A percentile compares a stretch with the other conserved stretches of the same genome.
Evolutionary conservation across 1,140 invertebrate species (phyloP).

Genomic region (Drosophila nigrodunni): DNA sequence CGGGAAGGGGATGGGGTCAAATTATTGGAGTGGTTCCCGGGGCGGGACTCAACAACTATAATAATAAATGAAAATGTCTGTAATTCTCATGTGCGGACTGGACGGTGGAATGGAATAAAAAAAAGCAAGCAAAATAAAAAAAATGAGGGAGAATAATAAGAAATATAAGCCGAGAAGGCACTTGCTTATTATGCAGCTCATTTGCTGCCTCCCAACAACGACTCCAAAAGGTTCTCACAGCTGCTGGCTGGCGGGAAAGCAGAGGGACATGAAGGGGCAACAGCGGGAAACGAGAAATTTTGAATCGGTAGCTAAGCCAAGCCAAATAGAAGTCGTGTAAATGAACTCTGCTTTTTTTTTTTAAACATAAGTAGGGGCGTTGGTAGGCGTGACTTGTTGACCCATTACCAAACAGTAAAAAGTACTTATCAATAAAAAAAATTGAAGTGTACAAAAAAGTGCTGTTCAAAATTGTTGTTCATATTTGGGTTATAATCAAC

Average conservation of each 20-base stretch:
- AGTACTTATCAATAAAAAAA: slow-evolving; percentile 33
- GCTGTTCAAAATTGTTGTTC: slow-evolving; percentile 30
- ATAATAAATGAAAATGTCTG: slow-evolving; percentile 82
- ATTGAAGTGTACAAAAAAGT: not conserved
- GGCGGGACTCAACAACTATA: slow-evolving; percentile 64
- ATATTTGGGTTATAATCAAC: slow-evolving; percentile 48
- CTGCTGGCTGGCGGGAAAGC: not conserved
- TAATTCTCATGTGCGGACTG: slow-evolving; percentile 73
- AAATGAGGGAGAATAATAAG: slow-evolving; percentile 14
- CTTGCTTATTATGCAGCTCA: slow-evolving; percentile 79
- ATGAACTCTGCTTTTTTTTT: slow-evolving; percentile 52
- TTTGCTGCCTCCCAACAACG: slow-evolving; percentile 40
- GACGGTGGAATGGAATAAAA: slow-evolving; percentile 25
- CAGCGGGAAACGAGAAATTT: not conserved
- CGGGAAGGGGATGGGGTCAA: not conserved
- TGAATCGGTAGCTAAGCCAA: slow-evolving; percentile 76
- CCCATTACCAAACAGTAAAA: slow-evolving; percentile 48
- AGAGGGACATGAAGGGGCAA: not conserved
- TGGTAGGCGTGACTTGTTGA: slow-evolving; percentile 43
- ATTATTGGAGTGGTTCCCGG: not conserved
- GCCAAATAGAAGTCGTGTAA: slow-evolving; percentile 72
- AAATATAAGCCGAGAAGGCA: slow-evolving; percentile 47
- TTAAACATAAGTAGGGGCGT: not conserved
- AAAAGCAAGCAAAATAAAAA: slow-evolving; percentile 14
- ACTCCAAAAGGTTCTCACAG: slow-evolving; percentile 42